Evolutionary conservation across 2,113 vertebrate genomes (phyloP), one percentile per base, ranked within the genome.

Genomic region (Eclectus roratus): DNA sequence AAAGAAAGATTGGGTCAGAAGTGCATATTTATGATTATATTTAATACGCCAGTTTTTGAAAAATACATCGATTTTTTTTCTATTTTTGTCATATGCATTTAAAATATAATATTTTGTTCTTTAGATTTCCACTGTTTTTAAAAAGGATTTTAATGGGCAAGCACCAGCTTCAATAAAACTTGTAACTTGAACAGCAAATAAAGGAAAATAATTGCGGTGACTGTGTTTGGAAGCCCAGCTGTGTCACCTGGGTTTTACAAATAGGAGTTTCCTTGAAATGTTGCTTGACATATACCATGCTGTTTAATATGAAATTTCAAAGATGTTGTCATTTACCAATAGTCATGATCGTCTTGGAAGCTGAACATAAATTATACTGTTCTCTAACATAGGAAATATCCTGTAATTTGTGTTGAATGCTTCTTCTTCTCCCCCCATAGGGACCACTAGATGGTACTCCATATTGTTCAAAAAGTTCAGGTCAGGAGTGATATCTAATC

Each of bases 1-100:
- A 77, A 88, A 88, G 82, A 89, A 89, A 56, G 63, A 61, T 28
- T 31, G 56, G 43, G 91, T 96, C 85, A 69, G 39, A 92, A 92
- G 60, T 74, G 41, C 25, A 43, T 71, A 61, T 72, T 86, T 68
- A 19, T 76, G 63, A 58, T 55, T 80, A 6, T 35, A 80, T 63
- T 65, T 31, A 87, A 44, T 72, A 60, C 18, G 11, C 41, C 1
- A 9, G 4, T 2, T 46, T 80, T 68, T 24, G 6, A 9, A 81
- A 77, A 80, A 61, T 20, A 17, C 18, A 71, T 58, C 2, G 1
- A 37, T 65, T 85, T 84, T 73, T 73, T 3, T 70, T 91, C 39
- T 58, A 17, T 33, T 86, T 83, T 84, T 55, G 14, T 63, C 1
- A 31, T 70, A 46, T 7, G 5, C 35, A 50, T 87, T 85, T 66